Conservation (phyloP, 2,888 invertebrate species). For the Agonopterix arenella region DNA sequence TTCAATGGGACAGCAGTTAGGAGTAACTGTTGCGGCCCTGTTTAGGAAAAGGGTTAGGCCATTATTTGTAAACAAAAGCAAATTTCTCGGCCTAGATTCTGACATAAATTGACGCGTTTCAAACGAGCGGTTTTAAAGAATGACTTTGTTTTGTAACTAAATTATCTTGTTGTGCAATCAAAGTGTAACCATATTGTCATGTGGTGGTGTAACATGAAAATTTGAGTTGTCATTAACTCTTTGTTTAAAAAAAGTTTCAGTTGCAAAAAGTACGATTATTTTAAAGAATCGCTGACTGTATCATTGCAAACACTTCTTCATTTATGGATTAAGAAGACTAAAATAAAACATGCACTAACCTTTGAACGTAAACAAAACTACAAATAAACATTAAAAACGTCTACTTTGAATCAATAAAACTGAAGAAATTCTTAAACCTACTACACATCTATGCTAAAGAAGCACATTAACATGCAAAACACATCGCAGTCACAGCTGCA, state of each 20-base stretch:
- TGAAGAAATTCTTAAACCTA: no score
- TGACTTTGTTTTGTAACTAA: constrained; percentile 14
- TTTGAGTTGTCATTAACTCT: background rate
- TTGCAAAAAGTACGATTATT: no score
- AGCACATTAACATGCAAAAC: background rate
- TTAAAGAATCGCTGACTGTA: no score
- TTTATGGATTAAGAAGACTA: no score
- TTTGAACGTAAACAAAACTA: no score
- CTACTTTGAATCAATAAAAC: no score
- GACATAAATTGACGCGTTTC: background rate
- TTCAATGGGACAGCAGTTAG: constrained; percentile 41
- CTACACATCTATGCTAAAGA: background rate
- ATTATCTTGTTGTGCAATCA: background rate
- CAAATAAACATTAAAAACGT: no score
- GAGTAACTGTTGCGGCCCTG: constrained; percentile 50
- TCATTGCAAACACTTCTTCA: no score
- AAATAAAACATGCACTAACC: no score
- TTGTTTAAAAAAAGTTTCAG: no score
- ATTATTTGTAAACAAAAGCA: constrained; percentile 53
- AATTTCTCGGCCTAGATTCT: constrained; percentile 3
- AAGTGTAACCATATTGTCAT: constrained; percentile 12
- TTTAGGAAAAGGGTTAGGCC: constrained; percentile 19
- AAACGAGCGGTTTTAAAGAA: constrained; percentile 9
- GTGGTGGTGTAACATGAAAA: constrained; percentile 12
- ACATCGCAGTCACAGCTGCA: background rate